Base-by-base conservation (phyloP, 2,888 invertebrate species). In the Platypus cylindrus region DNA sequence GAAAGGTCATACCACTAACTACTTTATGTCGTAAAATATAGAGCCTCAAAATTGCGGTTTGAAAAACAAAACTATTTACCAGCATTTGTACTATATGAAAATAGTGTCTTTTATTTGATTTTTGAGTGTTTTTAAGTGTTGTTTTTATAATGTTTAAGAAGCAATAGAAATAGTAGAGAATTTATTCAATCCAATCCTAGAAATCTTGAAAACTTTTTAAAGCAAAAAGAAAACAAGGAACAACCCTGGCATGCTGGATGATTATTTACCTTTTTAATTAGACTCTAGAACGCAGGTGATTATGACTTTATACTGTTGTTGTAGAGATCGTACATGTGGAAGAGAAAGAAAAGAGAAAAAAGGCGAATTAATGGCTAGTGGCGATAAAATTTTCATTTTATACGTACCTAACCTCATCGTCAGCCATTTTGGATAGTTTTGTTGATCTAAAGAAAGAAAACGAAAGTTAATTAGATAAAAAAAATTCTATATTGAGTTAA, bases 351-450 rank as follows among this genome's bases (percentile, higher is more conserved):
- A 43, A 30, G 25, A 37, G 33, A 22, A n/a, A 34, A 40, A 36
- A 41, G 32, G 31, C 35, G 32, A 36, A 23, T 36, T 29, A 34
- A 30, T 36, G 25, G 32, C 30, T 8, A 30, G 4, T 8, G 23
- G 13, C 8, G 17, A 25, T 11, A 17, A 14, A 14, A 22, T 5
- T 15, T 15, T 27, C 18, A 7, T 34, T n/a, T 28, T 57, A 59
- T 67, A 74, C 83, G 67, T 71, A 86, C 85, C 86, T 84, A 73
- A 86, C 86, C 73, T 87, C 87, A 76, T 87, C 87, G 76, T 87
- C 87, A 73, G 85, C 85, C 87, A 87, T 87, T 70, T 62, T 82
- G 71, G 64, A 67, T 66, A 62, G 62, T 56, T 59, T 63, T 63
- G 64, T 63, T 68, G 70, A 68, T 67, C 75, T 75, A 64, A 27